Percentiles rank a stretch among this genome's conserved stretches.
Evolutionary conservation across 2,888 invertebrate species (phyloP).

Genomic region (Acanthosoma haemorrhoidale): DNA sequence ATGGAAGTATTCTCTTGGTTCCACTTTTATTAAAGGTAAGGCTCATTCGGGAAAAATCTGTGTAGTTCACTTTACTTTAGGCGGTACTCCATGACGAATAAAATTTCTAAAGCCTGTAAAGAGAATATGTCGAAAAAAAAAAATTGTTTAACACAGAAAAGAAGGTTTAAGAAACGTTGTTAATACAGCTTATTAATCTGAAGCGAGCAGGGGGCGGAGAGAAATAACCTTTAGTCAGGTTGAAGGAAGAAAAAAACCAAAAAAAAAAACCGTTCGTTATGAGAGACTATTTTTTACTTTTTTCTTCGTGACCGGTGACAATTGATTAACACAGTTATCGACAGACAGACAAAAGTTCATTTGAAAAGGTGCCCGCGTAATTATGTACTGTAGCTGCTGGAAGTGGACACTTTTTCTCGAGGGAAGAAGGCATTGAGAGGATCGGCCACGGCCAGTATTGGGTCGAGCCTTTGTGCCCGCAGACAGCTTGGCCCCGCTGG

Average conservation of each 20-base stretch:
- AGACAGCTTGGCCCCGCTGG: conserved; percentile 25
- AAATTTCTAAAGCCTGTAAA: too few relatives aligned
- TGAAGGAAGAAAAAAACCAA: too few relatives aligned
- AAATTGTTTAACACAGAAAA: neutral
- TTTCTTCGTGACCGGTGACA: conserved; percentile 33
- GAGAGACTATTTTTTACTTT: conserved; percentile 5
- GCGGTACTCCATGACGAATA: too few relatives aligned
- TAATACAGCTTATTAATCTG: neutral
- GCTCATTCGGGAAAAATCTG: too few relatives aligned
- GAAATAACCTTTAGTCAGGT: neutral
- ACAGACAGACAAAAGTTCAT: conserved; percentile 36
- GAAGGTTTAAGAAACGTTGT: neutral
- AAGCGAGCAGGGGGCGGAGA: neutral
- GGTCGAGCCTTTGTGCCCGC: neutral
- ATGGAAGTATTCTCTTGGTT: too few relatives aligned
- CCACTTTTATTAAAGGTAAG: too few relatives aligned
- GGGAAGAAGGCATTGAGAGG: neutral
- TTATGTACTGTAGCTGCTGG: neutral
- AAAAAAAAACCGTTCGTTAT: conserved; percentile 25
- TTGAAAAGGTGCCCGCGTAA: conserved; percentile 3
- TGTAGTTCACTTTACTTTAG: too few relatives aligned
- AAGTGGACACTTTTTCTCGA: neutral
- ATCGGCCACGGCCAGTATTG: neutral
- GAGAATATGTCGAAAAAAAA: too few relatives aligned
- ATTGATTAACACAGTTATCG: conserved; percentile 39